Evolutionary conservation across 2,113 vertebrate species (phyloP).

Genomic region (Saccopteryx bilineata): DNA sequence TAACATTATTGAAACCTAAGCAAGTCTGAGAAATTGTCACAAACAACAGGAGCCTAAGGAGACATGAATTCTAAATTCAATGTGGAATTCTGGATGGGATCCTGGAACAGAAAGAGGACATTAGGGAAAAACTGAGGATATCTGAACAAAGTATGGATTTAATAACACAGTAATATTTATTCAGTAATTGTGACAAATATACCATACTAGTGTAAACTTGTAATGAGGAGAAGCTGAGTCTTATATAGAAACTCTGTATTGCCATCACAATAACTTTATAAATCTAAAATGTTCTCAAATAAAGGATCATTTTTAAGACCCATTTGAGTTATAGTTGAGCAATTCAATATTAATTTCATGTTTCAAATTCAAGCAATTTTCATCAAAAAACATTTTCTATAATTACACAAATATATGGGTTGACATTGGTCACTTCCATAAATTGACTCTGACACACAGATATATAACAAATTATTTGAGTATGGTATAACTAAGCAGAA

Average conservation of each 20-base stretch:
- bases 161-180: neutral
- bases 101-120: neutral
- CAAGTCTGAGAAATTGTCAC: neutral
- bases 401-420: neutral
- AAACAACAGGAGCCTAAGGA: neutral
- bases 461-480: conserved; percentile 61
- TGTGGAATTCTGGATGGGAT: neutral
- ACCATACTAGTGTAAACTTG: neutral
- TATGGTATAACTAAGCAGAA: conserved; percentile 53
- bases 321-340: neutral
- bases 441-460: neutral
- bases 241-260: neutral
- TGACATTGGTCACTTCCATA: neutral
- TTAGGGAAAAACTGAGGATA: neutral
- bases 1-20: neutral
- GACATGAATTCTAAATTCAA: neutral
- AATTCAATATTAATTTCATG: neutral
- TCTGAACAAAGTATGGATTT: neutral
- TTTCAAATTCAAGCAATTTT: conserved; percentile 39
- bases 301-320: neutral
- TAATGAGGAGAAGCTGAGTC: neutral
- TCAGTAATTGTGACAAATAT: neutral
- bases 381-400: conserved; percentile 39
- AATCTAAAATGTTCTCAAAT: conserved; percentile 35
- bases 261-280: neutral